Conservation (phyloP, 1,140 invertebrate species). For the Musca vetustissima region DNA sequence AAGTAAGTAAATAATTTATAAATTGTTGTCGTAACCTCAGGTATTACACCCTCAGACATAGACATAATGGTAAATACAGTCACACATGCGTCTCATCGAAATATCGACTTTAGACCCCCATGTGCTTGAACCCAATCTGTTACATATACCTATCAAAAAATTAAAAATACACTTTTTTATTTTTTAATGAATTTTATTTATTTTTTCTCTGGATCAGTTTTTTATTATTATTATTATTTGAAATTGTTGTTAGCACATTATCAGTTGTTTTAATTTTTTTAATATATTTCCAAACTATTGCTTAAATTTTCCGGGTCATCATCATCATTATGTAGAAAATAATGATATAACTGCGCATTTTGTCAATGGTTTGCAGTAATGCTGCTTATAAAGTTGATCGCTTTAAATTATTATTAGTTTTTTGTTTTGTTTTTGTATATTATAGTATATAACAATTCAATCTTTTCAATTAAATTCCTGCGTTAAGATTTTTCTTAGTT, state of each 20-base stretch:
- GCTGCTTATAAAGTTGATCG: constrained; percentile 5
- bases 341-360: no score
- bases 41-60: no score
- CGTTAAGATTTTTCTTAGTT: neutral
- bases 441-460: constrained; percentile 7
- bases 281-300: neutral
- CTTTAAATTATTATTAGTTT: neutral
- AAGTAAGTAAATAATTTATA: no score
- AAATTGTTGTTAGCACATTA: neutral
- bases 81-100: no score
- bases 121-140: no score
- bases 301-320: no score
- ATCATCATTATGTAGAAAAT: no score
- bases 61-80: no score
- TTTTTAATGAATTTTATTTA: constrained; percentile 20
- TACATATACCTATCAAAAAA: no score
- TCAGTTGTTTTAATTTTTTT: constrained; percentile 1
- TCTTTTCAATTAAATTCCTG: constrained; percentile 16
- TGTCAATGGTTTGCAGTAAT: no score
- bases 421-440: neutral
- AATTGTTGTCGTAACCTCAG: no score
- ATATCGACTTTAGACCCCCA: no score
- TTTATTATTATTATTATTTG: constrained; percentile 15
- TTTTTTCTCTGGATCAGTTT: constrained; percentile 2
- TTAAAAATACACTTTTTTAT: neutral